phyloP scores from a whole-genome alignment of 2,888 invertebrate species.

The Pegoplata infirma region DNA sequence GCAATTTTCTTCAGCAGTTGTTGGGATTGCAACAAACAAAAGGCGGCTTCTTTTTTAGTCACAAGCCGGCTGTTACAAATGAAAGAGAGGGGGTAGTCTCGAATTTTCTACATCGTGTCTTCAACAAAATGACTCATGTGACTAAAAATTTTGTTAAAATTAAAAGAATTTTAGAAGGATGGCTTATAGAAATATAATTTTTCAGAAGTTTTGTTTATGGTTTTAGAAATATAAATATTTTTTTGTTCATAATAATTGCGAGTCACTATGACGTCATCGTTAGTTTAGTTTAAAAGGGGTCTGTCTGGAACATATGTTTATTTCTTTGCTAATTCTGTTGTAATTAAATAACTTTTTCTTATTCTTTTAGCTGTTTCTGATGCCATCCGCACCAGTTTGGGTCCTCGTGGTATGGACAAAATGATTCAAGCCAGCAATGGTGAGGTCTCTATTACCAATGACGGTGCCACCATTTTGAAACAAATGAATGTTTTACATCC shows the following conservation, averaged over 20 bases:
- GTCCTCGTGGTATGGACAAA: constrained; percentile 99
- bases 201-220: too few species aligned
- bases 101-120: constrained; percentile 68
- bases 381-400: constrained; percentile 98
- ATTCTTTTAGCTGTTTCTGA: constrained; percentile 93
- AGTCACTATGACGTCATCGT: constrained; percentile 33
- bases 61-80: constrained; percentile 1
- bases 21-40: constrained; percentile 16
- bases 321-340: background rate
- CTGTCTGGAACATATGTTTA: background rate
- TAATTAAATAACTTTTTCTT: constrained; percentile 1
- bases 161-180: background rate
- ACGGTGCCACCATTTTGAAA: constrained; percentile 99
- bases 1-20: constrained; percentile 35
- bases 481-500: constrained; percentile 99
- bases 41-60: constrained; percentile 7
- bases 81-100: constrained; percentile 57
- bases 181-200: too few species aligned
- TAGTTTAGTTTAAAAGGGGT: background rate
- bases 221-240: too few species aligned
- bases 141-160: constrained; percentile 43
- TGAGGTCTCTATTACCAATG: constrained; percentile 99
- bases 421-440: constrained; percentile 99
- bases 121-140: constrained; percentile 49
- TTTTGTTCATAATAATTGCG: background rate